Evolutionary conservation across 2,113 vertebrate species (phyloP), one percentile per base, ranked within the genome.

Genomic region (Pseudopodoces humilis): DNA sequence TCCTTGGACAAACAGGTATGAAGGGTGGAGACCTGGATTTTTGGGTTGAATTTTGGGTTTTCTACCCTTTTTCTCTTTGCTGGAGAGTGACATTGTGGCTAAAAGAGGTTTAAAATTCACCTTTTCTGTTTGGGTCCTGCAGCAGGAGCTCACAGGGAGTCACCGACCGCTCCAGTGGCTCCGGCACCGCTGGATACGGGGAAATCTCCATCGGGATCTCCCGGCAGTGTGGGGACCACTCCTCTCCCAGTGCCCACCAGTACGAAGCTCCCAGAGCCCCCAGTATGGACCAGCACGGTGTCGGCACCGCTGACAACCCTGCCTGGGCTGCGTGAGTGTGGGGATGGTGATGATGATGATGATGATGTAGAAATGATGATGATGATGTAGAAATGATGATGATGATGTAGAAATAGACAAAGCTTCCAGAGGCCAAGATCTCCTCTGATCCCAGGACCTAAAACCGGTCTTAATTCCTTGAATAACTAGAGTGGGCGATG

Each of bases 1-100:
- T 99, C 35, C 97, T 96, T 58, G 98, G 98, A 53, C 95, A 95
- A 71, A 98, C 98, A 90, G 92, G 98, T 99, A 87, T 95, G 98
- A 67, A 46, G n/a, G 28, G 6, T 78, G 53, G n/a, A 46, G 25
- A 11, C 6, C 35, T 43, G 4, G 18, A 7, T 43, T 84, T 67
- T 39, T 30, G 13, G 33, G 22, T 30, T 28, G 15, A 13, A 27
- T 92, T 55, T 55, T 18, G 70, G 35, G 20, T 10, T 69, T 50
- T 35, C 4, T 23, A 12, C 28, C 14, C 21, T 70, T 87, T 39
- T 41, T 4, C 1, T 15, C 35, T 56, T 68, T n/a, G 10, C n/a
- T 70, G 20, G 24, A 10, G 43, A 44, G 56, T 4, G 9, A 11
- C n/a, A 11, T 21, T 4, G 1, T 35, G 55, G 44, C 17, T 46